Evolutionary conservation across 2,888 invertebrate species (phyloP).

Genomic region (Xestia rhomboidea): DNA sequence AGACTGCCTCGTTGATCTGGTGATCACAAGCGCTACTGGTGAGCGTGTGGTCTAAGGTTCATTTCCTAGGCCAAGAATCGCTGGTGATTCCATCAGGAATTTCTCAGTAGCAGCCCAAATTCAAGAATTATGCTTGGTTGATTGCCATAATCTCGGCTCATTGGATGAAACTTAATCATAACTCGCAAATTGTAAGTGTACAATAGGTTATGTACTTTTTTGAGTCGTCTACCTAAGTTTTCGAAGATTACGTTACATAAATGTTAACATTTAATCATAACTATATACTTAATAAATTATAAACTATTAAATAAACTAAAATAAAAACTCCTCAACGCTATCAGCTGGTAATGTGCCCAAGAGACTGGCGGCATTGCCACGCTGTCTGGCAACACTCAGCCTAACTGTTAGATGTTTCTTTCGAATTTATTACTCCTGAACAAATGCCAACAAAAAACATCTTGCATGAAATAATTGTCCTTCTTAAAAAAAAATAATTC

Average conservation of each 20-base stretch:
- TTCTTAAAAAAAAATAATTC: no score
- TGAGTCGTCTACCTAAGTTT: neutral
- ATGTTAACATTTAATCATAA: no score
- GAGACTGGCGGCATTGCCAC: no score
- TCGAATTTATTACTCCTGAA: neutral
- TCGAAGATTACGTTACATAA: neutral
- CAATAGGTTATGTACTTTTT: neutral
- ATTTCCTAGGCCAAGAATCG: neutral
- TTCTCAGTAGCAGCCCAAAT: neutral
- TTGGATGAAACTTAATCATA: neutral
- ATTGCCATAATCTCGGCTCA: neutral
- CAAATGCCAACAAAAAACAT: neutral
- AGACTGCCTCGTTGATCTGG: neutral
- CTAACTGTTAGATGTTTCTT: neutral
- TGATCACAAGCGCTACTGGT: neutral
- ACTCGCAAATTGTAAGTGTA: neutral
- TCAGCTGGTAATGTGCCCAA: no score
- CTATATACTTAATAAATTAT: no score
- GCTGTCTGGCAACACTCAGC: no score
- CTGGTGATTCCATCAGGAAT: neutral
- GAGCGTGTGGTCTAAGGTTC: neutral
- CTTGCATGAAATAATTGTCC: neutral
- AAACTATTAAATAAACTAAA: no score
- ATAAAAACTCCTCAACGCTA: no score
- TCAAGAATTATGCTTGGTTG: neutral